Evolutionary conservation across 2,797 vertebrate species (phyloP).

Genomic region (Periparus ater): DNA sequence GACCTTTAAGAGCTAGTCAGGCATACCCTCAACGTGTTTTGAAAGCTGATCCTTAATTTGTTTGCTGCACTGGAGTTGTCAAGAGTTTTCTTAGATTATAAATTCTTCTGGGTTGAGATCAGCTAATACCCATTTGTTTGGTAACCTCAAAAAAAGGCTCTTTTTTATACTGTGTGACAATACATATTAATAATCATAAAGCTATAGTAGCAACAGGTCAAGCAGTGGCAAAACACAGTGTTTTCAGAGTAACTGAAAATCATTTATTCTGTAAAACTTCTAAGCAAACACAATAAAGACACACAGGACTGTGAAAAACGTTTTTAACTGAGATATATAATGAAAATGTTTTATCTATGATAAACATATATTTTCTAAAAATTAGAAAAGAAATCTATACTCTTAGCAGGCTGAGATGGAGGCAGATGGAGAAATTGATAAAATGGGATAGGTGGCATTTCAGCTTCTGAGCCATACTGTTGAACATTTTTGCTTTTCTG

Average conservation of each 20-base stretch:
- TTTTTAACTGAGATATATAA: not conserved
- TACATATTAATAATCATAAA: not conserved
- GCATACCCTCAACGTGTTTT: not conserved
- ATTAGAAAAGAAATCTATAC: conserved; percentile 12
- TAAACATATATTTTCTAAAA: not conserved
- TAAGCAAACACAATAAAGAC: not conserved
- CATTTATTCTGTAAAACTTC: not conserved
- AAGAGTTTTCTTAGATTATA: not conserved
- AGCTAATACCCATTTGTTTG: not conserved
- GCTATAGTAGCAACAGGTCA: not conserved
- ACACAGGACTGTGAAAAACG: not conserved
- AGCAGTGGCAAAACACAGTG: not conserved
- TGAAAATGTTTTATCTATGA: not conserved
- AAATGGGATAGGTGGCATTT: conserved; percentile 9
- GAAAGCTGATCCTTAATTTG: not conserved
- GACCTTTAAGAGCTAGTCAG: not conserved
- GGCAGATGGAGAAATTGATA: conserved; percentile 44
- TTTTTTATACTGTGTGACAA: not conserved
- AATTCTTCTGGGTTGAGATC: not conserved
- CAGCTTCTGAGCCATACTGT: not conserved
- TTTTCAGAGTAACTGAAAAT: not conserved
- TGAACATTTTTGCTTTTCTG: conserved; percentile 17
- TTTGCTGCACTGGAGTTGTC: not conserved
- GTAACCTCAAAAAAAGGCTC: not conserved
- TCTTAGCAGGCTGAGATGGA: not conserved